Percentiles rank a stretch among this genome's conserved stretches.
These are phyloP conservation scores for Nesidiocoris tenuis DNA, from an alignment of 2,888 invertebrate genomes.

Conservation along the genomic window DNA sequence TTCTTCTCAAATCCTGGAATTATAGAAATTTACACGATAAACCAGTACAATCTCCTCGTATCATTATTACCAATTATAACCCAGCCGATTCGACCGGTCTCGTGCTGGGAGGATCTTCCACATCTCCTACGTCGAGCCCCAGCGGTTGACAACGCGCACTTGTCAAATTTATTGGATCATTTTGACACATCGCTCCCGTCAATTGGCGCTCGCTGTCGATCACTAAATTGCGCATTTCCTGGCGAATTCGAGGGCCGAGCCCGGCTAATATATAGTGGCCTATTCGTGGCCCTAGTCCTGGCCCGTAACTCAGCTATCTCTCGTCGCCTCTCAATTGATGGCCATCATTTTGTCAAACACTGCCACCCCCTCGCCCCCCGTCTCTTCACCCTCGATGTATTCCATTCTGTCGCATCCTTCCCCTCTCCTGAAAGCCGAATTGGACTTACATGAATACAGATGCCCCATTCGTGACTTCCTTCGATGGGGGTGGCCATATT, in stretches of 20 bases:
- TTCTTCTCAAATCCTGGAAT: too few relatives aligned
- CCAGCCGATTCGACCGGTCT: too few relatives aligned
- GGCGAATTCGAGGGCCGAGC: slow-evolving; percentile 12
- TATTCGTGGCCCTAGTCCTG: too few relatives aligned
- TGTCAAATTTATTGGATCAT: slow-evolving; percentile 39
- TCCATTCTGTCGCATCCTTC: background rate
- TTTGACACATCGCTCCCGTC: slow-evolving; percentile 38
- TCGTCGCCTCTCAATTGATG: slow-evolving; percentile 20
- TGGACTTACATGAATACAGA: background rate
- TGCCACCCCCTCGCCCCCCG: too few relatives aligned
- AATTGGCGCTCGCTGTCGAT: slow-evolving; percentile 37
- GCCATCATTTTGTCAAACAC: slow-evolving; percentile 11
- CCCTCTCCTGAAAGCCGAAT: background rate
- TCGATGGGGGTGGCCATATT: too few relatives aligned
- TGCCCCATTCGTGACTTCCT: background rate
- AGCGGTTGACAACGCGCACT: background rate
- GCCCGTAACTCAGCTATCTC: too few relatives aligned
- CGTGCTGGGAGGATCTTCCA: background rate
- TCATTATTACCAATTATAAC: too few relatives aligned
- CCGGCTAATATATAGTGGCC: too few relatives aligned
- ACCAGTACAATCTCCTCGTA: too few relatives aligned
- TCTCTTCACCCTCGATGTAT: background rate
- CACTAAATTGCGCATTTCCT: slow-evolving; percentile 39
- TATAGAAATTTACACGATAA: too few relatives aligned
- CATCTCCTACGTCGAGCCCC: background rate